Conservation (phyloP, 2,888 invertebrate species). For the Andricus curvator region DNA sequence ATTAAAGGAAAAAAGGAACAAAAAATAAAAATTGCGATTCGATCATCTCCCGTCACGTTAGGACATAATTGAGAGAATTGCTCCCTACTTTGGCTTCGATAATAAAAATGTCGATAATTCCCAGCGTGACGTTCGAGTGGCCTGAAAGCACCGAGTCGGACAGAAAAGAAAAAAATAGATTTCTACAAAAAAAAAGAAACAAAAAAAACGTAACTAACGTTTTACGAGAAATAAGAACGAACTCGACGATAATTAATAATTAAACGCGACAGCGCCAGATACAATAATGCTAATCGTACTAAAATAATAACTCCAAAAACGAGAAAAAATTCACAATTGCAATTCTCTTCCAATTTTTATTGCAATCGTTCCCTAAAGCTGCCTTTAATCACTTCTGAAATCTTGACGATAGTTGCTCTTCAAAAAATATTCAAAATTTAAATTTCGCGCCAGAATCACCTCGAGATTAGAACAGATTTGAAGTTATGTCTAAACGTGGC, state of each 20-base stretch:
- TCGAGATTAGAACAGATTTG: background rate
- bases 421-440: background rate
- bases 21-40: slow-evolving; percentile 27
- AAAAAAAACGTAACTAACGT: slow-evolving; percentile 43
- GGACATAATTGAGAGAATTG: slow-evolving; percentile 27
- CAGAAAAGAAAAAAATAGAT: slow-evolving; percentile 12
- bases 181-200: slow-evolving; percentile 14
- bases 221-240: slow-evolving; percentile 51
- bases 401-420: background rate
- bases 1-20: slow-evolving; percentile 21
- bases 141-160: slow-evolving; percentile 34
- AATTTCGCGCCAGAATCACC: background rate
- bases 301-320: slow-evolving; percentile 48
- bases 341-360: background rate
- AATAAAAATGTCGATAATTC: slow-evolving; percentile 55
- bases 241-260: slow-evolving; percentile 43
- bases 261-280: slow-evolving; percentile 36
- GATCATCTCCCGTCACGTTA: background rate
- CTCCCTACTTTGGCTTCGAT: slow-evolving; percentile 40
- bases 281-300: slow-evolving; percentile 38
- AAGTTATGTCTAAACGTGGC: background rate
- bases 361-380: background rate
- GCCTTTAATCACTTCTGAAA: background rate
- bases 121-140: slow-evolving; percentile 35
- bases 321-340: background rate